Evolutionary conservation across 1,140 invertebrate species (phyloP).

Genomic region (Aporrectodea caliginosa): DNA sequence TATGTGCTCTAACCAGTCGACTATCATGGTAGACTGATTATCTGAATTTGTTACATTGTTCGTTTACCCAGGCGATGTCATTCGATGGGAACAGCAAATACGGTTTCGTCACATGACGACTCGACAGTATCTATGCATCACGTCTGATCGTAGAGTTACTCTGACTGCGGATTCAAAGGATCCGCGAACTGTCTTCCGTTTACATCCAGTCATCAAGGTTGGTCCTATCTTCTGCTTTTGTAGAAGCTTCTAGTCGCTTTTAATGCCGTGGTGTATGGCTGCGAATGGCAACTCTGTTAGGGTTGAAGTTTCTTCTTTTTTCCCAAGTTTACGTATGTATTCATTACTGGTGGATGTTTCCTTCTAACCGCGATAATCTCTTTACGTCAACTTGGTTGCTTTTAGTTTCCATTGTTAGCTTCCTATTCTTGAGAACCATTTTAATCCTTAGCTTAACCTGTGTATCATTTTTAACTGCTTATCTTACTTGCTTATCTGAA

Average conservation of each 20-base stretch:
- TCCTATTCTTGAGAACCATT: too few relatives aligned
- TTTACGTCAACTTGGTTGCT: too few relatives aligned
- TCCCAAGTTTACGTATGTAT: too few relatives aligned
- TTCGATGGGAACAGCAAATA: slow-evolving; percentile 53
- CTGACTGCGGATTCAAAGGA: slow-evolving; percentile 45
- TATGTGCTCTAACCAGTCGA: neutral
- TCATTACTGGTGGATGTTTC: too few relatives aligned
- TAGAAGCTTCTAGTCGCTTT: neutral
- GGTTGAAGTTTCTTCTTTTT: slow-evolving; percentile 7
- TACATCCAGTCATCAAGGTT: slow-evolving; percentile 53
- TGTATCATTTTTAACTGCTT: too few relatives aligned
- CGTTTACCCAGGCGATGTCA: slow-evolving; percentile 43
- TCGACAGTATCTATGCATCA: slow-evolving; percentile 48
- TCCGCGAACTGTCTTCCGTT: slow-evolving; percentile 49
- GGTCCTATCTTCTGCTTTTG: neutral
- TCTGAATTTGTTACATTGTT: neutral
- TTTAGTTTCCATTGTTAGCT: too few relatives aligned
- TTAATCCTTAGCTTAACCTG: too few relatives aligned
- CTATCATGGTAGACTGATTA: too few relatives aligned
- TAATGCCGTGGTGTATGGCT: slow-evolving; percentile 3
- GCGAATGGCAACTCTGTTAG: neutral
- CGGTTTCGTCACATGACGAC: slow-evolving; percentile 52
- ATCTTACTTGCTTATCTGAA: too few relatives aligned
- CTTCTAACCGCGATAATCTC: too few relatives aligned
- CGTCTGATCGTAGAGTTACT: slow-evolving; percentile 42